Percentiles rank a stretch among this genome's conserved stretches.
Conservation (phyloP, 2,888 invertebrate genomes). For the Pediacus dermestoides region DNA sequence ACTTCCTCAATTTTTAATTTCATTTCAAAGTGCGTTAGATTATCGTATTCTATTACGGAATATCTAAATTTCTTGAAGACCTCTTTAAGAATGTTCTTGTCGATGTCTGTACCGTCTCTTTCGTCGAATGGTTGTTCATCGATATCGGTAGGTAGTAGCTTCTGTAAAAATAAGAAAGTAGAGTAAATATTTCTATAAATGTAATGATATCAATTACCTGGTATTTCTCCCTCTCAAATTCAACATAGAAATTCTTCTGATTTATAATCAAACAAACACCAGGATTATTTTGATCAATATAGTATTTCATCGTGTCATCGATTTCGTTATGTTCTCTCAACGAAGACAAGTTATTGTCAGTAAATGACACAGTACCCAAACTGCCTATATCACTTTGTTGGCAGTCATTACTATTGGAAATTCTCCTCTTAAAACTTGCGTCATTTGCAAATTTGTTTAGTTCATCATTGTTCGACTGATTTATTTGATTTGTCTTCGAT, state of each 20-base stretch:
- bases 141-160: slow-evolving; percentile 27
- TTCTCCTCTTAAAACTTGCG: too few relatives aligned
- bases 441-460: too few relatives aligned
- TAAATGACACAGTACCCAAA: too few relatives aligned
- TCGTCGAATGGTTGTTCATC: slow-evolving; percentile 32
- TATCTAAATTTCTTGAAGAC: slow-evolving; percentile 48
- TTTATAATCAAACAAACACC: slow-evolving; percentile 50
- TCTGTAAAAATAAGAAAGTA: slow-evolving; percentile 29
- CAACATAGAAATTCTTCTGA: slow-evolving; percentile 43
- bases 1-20: slow-evolving; percentile 30
- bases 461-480: too few relatives aligned
- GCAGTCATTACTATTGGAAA: too few relatives aligned
- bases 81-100: slow-evolving; percentile 37
- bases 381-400: too few relatives aligned
- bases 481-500: too few relatives aligned
- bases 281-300: slow-evolving; percentile 35
- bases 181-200: slow-evolving; percentile 1
- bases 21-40: slow-evolving; percentile 40
- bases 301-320: slow-evolving; percentile 26
- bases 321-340: neutral
- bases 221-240: slow-evolving; percentile 19
- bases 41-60: slow-evolving; percentile 31
- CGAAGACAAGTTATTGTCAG: too few relatives aligned
- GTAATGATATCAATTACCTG: slow-evolving; percentile 12
- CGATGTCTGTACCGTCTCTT: slow-evolving; percentile 45